Percentiles rank a stretch among this genome's conserved stretches.
Evolutionary conservation across 1,140 invertebrate species (phyloP).

Genomic region (Steinernema feltiae): DNA sequence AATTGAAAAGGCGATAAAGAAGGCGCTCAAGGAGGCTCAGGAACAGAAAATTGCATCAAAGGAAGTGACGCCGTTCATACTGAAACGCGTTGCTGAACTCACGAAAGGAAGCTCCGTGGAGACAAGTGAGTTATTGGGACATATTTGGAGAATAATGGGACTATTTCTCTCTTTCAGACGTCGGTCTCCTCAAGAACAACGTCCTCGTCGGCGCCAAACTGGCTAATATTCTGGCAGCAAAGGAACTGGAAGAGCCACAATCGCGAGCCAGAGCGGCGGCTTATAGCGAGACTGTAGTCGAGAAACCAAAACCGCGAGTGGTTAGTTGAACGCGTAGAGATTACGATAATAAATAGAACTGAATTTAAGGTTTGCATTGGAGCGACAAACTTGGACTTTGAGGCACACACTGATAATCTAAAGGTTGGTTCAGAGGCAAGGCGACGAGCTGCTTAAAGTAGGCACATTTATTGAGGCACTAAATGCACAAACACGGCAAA

Average conservation of each 20-base stretch:
- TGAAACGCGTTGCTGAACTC: slow-evolving; percentile 70
- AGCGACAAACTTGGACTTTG: slow-evolving; percentile 72
- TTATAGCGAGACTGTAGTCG: slow-evolving; percentile 36
- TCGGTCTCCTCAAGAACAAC: slow-evolving; percentile 85
- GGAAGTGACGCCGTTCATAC: slow-evolving; percentile 82
- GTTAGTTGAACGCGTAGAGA: slow-evolving; percentile 20
- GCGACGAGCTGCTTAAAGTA: neutral
- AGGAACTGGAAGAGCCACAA: neutral
- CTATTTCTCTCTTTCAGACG: slow-evolving; percentile 70
- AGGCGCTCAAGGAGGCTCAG: slow-evolving; percentile 68
- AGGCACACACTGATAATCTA: slow-evolving; percentile 65
- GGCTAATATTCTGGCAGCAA: slow-evolving; percentile 65
- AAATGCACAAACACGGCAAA: neutral
- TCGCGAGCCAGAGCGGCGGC: neutral
- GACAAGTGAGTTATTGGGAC: slow-evolving; percentile 68
- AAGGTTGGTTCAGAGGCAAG: slow-evolving; percentile 28
- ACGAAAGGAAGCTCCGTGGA: slow-evolving; percentile 74
- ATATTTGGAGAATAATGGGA: neutral
- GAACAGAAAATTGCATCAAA: slow-evolving; percentile 69
- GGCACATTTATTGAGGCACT: neutral
- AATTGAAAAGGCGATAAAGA: slow-evolving; percentile 68
- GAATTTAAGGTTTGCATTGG: slow-evolving; percentile 73
- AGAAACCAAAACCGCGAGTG: slow-evolving; percentile 33
- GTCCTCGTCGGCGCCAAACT: slow-evolving; percentile 76
- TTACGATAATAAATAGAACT: neutral